phyloP scores from a whole-genome alignment of 2,888 invertebrate species.

The Laspeyria flexula region DNA sequence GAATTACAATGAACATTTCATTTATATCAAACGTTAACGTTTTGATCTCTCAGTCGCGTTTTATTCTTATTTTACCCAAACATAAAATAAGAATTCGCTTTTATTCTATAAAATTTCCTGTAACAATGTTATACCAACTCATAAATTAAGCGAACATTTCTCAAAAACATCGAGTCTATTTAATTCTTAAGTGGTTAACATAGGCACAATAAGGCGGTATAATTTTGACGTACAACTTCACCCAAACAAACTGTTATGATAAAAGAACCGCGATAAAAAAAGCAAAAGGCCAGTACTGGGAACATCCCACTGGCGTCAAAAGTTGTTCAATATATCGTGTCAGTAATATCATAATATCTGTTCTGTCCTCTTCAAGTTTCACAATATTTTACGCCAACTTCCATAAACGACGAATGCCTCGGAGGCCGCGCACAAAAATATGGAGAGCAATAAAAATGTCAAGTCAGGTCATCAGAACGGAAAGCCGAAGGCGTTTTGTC shows the following conservation, averaged over 20 bases:
- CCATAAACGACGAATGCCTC: conserved; percentile 75
- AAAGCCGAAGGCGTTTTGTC: conserved; percentile 83
- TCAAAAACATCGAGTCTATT: conserved; percentile 7
- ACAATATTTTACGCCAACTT: conserved; percentile 78
- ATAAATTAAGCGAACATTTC: conserved; percentile 10
- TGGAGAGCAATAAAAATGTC: conserved; percentile 85
- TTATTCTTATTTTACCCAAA: background rate
- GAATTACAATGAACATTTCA: too few relatives aligned
- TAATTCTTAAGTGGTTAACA: conserved; percentile 36
- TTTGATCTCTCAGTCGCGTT: background rate
- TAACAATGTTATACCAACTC: conserved; percentile 4
- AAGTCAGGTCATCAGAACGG: conserved; percentile 86
- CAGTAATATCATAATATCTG: conserved; percentile 77
- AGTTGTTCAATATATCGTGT: conserved; percentile 69
- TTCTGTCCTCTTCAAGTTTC: conserved; percentile 72
- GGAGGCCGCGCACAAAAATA: conserved; percentile 78
- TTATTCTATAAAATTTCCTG: background rate
- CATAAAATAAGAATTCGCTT: background rate
- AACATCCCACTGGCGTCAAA: conserved; percentile 57
- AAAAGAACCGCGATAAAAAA: conserved; percentile 58
- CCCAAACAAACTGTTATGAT: conserved; percentile 40
- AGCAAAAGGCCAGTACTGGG: conserved; percentile 40
- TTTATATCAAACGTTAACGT: too few relatives aligned
- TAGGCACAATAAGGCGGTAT: conserved; percentile 27
- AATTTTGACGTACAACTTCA: conserved; percentile 34